Conservation (phyloP, 2,113 vertebrate species). For the Anguilla rostrata region DNA sequence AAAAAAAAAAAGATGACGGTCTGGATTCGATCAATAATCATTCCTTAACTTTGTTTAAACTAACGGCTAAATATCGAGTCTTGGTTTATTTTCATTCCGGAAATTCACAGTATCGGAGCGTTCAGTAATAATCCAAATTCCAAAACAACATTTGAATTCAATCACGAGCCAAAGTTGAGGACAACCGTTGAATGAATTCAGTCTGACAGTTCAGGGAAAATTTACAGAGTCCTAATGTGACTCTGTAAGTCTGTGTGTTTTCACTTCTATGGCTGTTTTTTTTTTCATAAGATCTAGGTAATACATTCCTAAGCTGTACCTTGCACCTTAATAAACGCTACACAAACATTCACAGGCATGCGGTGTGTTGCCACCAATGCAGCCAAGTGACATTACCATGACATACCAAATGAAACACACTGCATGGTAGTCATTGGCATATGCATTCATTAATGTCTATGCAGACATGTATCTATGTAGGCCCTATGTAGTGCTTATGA, state of each 20-base stretch:
- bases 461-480: no score
- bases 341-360: no score
- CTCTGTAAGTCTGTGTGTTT: neutral
- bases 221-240: neutral
- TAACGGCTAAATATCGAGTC: neutral
- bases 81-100: neutral
- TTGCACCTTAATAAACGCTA: no score
- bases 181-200: neutral
- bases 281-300: no score
- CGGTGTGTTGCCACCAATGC: no score
- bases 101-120: neutral
- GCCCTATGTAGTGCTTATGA: no score
- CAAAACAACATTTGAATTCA: neutral
- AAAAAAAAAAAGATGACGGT: neutral
- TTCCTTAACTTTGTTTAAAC: neutral
- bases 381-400: no score
- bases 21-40: neutral
- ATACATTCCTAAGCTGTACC: no score
- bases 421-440: no score
- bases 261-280: no score
- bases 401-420: no score
- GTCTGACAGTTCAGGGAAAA: neutral
- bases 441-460: no score
- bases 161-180: neutral
- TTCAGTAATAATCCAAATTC: neutral